These are phyloP conservation scores for Phataginus tetradactyla DNA, from an alignment of 2,797 vertebrate species.

Conservation along the genomic window DNA sequence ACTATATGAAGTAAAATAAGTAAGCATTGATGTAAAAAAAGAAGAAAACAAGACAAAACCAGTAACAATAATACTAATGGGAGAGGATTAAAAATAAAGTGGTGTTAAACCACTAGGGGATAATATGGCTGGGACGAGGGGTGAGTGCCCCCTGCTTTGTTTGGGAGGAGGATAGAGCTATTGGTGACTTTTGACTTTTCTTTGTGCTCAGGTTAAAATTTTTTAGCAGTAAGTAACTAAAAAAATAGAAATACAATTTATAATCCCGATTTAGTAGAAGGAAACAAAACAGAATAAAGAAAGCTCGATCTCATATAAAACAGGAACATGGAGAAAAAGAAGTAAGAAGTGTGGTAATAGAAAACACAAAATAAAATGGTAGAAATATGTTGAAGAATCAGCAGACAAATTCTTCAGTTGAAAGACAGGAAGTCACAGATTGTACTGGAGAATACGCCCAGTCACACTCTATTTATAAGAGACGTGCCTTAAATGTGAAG, in stretches of 20 bases:
- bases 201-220: not conserved
- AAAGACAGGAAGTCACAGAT: constrained; percentile 2
- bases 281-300: constrained; percentile 4
- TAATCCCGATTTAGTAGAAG: not conserved
- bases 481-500: not conserved
- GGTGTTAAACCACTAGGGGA: not conserved
- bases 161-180: not conserved
- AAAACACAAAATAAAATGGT: not conserved
- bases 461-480: not conserved
- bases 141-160: not conserved
- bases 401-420: constrained; percentile 5
- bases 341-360: not conserved
- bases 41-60: not conserved
- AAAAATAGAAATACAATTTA: not conserved
- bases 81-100: not conserved
- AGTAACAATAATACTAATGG: not conserved
- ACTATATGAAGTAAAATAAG: constrained; percentile 26
- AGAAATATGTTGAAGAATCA: not conserved
- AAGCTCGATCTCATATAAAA: not conserved
- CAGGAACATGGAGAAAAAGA: not conserved
- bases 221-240: not conserved
- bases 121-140: not conserved
- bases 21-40: not conserved
- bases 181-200: constrained; percentile 13
- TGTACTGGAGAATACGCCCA: not conserved